Evolutionary conservation across 2,113 vertebrate genomes (phyloP).

Genomic region (Columba janthina): DNA sequence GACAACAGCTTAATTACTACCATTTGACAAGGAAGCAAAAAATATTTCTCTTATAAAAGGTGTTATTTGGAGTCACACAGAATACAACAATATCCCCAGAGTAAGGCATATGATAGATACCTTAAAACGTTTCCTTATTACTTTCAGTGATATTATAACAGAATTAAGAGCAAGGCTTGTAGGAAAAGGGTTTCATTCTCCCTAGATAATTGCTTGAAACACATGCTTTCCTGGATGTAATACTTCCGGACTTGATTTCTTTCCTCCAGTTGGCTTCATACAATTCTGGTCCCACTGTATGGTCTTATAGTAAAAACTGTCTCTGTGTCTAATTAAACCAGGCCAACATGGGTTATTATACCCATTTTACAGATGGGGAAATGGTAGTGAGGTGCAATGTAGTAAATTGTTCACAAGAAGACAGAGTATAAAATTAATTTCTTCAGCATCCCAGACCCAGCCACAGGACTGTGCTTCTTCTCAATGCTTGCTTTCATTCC

Average conservation of each 20-base stretch:
- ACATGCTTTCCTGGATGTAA: background rate
- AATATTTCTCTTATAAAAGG: background rate
- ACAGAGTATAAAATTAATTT: background rate
- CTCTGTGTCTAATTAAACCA: background rate
- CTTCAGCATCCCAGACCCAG: background rate
- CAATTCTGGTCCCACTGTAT: background rate
- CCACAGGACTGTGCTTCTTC: background rate
- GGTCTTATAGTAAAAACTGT: background rate
- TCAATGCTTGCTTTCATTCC: background rate
- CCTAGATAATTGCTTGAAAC: background rate
- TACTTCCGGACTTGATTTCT: background rate
- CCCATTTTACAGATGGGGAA: background rate
- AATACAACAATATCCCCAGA: background rate
- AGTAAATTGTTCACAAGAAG: background rate
- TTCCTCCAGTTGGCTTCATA: background rate
- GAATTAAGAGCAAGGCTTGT: background rate
- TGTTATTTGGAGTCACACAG: accelerated
- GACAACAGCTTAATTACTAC: background rate
- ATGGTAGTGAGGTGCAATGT: background rate
- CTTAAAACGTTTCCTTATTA: background rate
- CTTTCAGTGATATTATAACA: background rate
- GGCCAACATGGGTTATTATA: background rate
- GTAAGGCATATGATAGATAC: background rate
- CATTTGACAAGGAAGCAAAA: background rate
- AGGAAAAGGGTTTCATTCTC: background rate